These are phyloP conservation scores for Cecidostiba fungosa DNA, from an alignment of 2,888 invertebrate genomes.

Conservation along the genomic window DNA sequence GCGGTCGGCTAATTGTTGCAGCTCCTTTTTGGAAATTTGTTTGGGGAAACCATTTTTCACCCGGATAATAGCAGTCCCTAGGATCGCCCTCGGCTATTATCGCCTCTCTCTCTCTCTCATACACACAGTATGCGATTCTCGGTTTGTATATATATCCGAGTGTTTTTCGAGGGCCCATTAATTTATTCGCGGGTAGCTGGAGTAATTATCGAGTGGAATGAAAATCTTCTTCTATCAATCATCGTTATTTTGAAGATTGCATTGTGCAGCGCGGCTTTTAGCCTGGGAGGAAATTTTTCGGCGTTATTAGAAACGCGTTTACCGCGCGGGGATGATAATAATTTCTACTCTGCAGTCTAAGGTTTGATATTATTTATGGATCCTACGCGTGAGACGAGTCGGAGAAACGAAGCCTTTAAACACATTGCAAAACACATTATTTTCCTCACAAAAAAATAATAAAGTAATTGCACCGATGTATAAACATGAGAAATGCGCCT, in stretches of 20 bases:
- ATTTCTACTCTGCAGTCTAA: slow-evolving; percentile 24
- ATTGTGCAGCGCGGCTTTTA: not conserved
- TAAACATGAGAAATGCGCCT: slow-evolving; percentile 18
- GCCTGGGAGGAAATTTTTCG: slow-evolving; percentile 42
- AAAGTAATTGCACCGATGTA: not conserved
- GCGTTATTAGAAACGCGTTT: slow-evolving; percentile 48
- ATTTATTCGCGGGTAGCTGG: slow-evolving; percentile 43
- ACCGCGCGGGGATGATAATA: slow-evolving; percentile 42
- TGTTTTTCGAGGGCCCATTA: slow-evolving; percentile 45
- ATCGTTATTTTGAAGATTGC: slow-evolving; percentile 33
- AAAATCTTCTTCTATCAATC: slow-evolving; percentile 59
- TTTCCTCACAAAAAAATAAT: not conserved
- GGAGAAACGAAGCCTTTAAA: not conserved
- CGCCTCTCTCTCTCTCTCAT: slow-evolving; percentile 42
- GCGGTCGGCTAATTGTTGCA: slow-evolving; percentile 73
- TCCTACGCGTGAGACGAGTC: not conserved
- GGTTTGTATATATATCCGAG: not conserved
- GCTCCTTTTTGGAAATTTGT: slow-evolving; percentile 74
- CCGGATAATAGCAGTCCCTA: slow-evolving; percentile 73
- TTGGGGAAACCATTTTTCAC: slow-evolving; percentile 79
- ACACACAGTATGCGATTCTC: not conserved
- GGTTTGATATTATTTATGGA: slow-evolving; percentile 47
- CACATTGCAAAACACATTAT: not conserved
- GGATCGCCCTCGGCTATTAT: slow-evolving; percentile 62
- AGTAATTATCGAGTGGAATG: slow-evolving; percentile 32